Conservation (phyloP, 2,888 invertebrate species). For the Drosophila demipolita region DNA sequence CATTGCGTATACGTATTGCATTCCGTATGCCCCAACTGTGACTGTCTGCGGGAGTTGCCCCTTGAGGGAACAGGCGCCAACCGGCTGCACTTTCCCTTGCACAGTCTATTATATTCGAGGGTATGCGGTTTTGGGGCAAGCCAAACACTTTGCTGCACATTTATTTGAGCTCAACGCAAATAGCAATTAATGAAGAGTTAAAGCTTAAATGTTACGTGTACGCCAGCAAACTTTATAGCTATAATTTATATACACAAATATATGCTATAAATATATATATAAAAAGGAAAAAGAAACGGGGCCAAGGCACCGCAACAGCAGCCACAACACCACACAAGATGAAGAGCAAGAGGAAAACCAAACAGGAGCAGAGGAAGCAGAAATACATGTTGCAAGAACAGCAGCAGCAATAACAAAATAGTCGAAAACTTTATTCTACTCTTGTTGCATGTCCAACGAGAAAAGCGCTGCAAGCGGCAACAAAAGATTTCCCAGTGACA, state of each 20-base stretch:
- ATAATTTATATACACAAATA: not conserved
- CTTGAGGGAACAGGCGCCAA: constrained; percentile 23
- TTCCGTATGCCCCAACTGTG: constrained; percentile 3
- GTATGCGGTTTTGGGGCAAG: constrained; percentile 21
- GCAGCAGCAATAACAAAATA: not conserved
- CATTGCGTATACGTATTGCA: constrained; percentile 45
- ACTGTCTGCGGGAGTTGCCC: constrained; percentile 2
- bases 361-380: constrained; percentile 12
- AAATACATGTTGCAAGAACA: constrained; percentile 25
- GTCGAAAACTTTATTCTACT: constrained; percentile 41
- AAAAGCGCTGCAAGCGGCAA: constrained; percentile 43
- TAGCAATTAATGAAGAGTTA: constrained; percentile 45
- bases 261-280: constrained; percentile 4
- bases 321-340: constrained; percentile 30
- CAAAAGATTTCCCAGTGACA: constrained; percentile 23
- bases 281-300: constrained; percentile 21
- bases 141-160: constrained; percentile 34
- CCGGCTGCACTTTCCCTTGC: constrained; percentile 18
- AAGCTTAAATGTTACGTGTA: constrained; percentile 47
- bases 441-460: constrained; percentile 48
- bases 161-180: constrained; percentile 28
- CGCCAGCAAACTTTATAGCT: constrained; percentile 1
- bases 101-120: constrained; percentile 47
- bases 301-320: constrained; percentile 29
- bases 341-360: constrained; percentile 10